phyloP scores from a whole-genome alignment of 2,888 invertebrate species.

The Cabera pusaria region DNA sequence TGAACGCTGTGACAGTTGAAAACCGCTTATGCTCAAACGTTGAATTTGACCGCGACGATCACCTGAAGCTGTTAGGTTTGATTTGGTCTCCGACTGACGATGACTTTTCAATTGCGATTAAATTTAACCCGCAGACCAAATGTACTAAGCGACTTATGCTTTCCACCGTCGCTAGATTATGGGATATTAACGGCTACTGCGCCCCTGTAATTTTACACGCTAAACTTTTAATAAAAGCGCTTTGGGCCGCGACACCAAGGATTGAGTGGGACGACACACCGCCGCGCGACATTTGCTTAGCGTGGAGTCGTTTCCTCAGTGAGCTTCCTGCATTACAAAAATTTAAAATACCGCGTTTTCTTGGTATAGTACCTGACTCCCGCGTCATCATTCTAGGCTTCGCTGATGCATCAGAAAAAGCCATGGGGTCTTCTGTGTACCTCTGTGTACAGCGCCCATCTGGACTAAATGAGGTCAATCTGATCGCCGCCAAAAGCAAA shows the following conservation, averaged over 20 bases:
- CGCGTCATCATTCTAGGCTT: constrained; percentile 1
- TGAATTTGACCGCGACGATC: constrained; percentile 8
- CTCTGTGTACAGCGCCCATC: background rate
- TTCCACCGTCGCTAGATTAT: constrained; percentile 14
- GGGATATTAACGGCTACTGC: constrained; percentile 2
- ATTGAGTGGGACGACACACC: constrained; percentile 19
- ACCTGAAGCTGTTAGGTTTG: constrained; percentile 5
- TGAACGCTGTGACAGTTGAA: constrained; percentile 10
- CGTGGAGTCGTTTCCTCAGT: background rate
- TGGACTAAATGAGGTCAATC: background rate
- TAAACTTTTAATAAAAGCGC: constrained; percentile 17
- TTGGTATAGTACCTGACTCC: background rate
- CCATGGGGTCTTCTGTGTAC: constrained; percentile 1
- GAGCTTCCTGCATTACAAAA: constrained; percentile 3
- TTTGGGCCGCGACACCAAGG: constrained; percentile 12
- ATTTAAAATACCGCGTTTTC: constrained; percentile 4
- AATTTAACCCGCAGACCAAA: background rate
- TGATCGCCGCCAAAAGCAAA: constrained; percentile 2
- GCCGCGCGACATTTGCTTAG: constrained; percentile 1
- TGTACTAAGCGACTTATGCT: constrained; percentile 29
- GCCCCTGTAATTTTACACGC: constrained; percentile 16
- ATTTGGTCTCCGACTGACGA: constrained; percentile 1
- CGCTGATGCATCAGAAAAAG: constrained; percentile 3
- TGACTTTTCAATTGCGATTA: constrained; percentile 1
- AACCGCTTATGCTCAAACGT: constrained; percentile 8